A percentile compares a stretch with the other conserved stretches of the same genome.
phyloP scores from a whole-genome alignment of 2,113 vertebrate genomes.

The Oncorhynchus masou region DNA sequence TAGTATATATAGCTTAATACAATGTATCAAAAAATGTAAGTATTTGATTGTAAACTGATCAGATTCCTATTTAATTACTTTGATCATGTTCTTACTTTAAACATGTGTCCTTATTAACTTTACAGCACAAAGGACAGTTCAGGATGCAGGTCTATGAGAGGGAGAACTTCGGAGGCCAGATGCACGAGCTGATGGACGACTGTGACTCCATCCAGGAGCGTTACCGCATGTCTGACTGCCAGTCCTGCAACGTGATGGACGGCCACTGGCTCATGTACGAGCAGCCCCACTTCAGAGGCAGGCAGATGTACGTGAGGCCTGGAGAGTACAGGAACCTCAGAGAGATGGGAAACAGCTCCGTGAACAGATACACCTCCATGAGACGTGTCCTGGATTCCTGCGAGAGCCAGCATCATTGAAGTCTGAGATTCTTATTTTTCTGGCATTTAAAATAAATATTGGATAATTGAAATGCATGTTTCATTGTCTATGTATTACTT shows the following conservation, averaged over 20 bases:
- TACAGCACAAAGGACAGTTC: background rate
- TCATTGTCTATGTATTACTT: background rate
- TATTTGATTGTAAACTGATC: background rate
- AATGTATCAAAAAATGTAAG: background rate
- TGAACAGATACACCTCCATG: background rate
- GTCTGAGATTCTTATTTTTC: background rate
- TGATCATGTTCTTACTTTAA: background rate
- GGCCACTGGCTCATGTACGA: conserved; percentile 67
- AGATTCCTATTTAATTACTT: background rate
- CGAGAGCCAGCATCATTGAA: background rate
- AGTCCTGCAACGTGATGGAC: conserved; percentile 59
- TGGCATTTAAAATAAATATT: background rate
- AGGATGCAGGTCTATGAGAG: conserved; percentile 4
- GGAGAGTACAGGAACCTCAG: conserved; percentile 26
- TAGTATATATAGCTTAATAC: background rate
- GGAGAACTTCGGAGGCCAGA: conserved; percentile 2
- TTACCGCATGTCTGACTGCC: conserved; percentile 47
- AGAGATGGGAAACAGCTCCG: conserved; percentile 6
- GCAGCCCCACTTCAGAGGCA: conserved; percentile 36
- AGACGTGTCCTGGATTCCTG: background rate
- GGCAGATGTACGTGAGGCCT: conserved; percentile 8
- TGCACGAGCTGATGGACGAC: conserved; percentile 9
- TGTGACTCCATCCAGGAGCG: conserved; percentile 8
- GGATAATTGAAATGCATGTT: background rate
- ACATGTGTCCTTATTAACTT: background rate